These are phyloP conservation scores for Petrosia ficiformis DNA, from an alignment of 37 sponge, comb jelly and placozoan species.

Conservation along the genomic window DNA sequence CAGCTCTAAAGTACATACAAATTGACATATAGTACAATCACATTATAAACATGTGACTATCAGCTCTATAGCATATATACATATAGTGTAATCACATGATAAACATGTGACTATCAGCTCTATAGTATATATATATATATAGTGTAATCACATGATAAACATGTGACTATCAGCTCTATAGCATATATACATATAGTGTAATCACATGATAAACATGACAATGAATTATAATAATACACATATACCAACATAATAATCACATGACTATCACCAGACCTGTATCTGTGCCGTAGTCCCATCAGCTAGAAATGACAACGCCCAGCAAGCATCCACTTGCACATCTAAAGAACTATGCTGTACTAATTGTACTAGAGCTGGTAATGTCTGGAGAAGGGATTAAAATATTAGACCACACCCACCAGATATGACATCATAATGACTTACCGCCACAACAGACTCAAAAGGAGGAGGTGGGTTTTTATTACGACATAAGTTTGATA, in stretches of 20 bases:
- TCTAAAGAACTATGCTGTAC: slow-evolving; percentile 74
- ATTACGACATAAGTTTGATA: slow-evolving; percentile 92
- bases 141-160: too few relatives aligned
- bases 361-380: slow-evolving; percentile 79
- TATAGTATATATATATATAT: too few relatives aligned
- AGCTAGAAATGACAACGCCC: slow-evolving; percentile 92
- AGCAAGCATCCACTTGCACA: slow-evolving; percentile 90
- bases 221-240: not conserved
- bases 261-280: slow-evolving; percentile 39
- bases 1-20: too few relatives aligned
- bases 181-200: too few relatives aligned
- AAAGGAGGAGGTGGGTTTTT: slow-evolving; percentile 95
- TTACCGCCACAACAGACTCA: slow-evolving; percentile 70
- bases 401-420: not conserved
- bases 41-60: too few relatives aligned
- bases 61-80: too few relatives aligned
- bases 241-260: not conserved
- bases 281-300: slow-evolving; percentile 78
- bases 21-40: too few relatives aligned
- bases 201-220: too few relatives aligned
- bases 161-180: too few relatives aligned
- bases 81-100: too few relatives aligned
- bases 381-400: slow-evolving; percentile 28
- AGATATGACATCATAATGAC: slow-evolving; percentile 1
- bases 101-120: too few relatives aligned